Conservation (phyloP, 2,888 invertebrate species). For the Ichneumoninae sp. region DNA sequence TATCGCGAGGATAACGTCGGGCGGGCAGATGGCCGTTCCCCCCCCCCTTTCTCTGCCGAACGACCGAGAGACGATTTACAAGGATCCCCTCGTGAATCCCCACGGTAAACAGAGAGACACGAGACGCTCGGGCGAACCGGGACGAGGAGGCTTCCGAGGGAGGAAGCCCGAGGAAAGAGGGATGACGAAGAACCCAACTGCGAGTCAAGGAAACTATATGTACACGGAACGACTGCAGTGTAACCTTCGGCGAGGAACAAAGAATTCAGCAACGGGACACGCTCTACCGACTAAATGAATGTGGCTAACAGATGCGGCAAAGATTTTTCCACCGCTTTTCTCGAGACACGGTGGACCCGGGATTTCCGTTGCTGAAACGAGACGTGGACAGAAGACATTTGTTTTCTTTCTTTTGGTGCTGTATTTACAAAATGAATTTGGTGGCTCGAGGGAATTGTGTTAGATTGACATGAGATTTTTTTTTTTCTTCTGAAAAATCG, state of each 20-base stretch:
- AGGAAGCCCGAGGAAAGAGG: constrained; percentile 39
- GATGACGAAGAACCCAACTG: constrained; percentile 34
- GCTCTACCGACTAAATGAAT: constrained; percentile 67
- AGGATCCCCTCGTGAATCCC: constrained; percentile 63
- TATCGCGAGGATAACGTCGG: constrained; percentile 32
- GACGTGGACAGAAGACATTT: too few relatives aligned
- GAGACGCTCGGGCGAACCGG: constrained; percentile 35
- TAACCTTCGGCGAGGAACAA: not conserved
- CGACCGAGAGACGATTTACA: constrained; percentile 57
- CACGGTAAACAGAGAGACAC: constrained; percentile 62
- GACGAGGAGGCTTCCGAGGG: constrained; percentile 18
- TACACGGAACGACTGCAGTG: not conserved
- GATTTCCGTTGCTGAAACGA: not conserved
- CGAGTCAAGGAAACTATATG: constrained; percentile 13
- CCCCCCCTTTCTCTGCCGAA: constrained; percentile 1
- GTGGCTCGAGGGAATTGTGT: too few relatives aligned
- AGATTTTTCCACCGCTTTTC: constrained; percentile 48
- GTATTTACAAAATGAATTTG: too few relatives aligned
- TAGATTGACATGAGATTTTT: too few relatives aligned
- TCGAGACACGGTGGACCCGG: not conserved
- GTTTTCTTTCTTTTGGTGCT: too few relatives aligned
- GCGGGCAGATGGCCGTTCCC: constrained; percentile 66
- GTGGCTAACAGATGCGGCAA: constrained; percentile 70
- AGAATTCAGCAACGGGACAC: constrained; percentile 22
- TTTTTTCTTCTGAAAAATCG: too few relatives aligned